phyloP scores from a whole-genome alignment of 1,140 invertebrate species.

The Bombus balteatus region DNA sequence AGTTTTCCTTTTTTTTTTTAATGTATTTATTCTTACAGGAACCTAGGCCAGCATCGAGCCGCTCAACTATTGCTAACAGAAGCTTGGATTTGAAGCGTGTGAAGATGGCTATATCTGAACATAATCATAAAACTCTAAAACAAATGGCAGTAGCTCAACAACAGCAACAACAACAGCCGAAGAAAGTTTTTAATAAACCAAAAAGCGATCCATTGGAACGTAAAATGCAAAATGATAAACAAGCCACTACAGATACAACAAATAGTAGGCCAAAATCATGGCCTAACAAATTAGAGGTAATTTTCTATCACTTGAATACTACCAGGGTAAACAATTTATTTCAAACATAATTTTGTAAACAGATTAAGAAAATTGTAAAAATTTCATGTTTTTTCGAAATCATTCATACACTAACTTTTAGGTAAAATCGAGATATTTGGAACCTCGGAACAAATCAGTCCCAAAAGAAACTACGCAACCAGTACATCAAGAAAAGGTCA shows the following conservation, averaged over 20 bases:
- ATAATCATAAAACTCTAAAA: constrained; percentile 77
- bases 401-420: constrained; percentile 48
- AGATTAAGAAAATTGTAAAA: not conserved
- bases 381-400: not conserved
- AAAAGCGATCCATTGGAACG: constrained; percentile 80
- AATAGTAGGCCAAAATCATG: constrained; percentile 80
- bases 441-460: constrained; percentile 79
- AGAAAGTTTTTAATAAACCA: constrained; percentile 77
- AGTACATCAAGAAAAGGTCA: constrained; percentile 74
- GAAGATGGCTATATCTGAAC: constrained; percentile 84
- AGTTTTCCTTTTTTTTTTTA: not conserved
- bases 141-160: constrained; percentile 61
- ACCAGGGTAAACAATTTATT: not conserved
- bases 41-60: constrained; percentile 68
- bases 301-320: not conserved
- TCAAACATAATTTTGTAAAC: not conserved
- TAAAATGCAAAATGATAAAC: constrained; percentile 78
- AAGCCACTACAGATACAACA: constrained; percentile 57
- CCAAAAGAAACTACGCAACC: constrained; percentile 68
- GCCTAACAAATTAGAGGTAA: constrained; percentile 81
- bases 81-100: constrained; percentile 84
- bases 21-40: constrained; percentile 64
- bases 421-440: constrained; percentile 85
- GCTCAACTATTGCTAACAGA: constrained; percentile 72
- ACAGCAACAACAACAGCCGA: constrained; percentile 59